Percentiles rank a stretch among this genome's conserved stretches.
These are phyloP conservation scores for Oenanthe oenanthe DNA, from an alignment of 2,113 vertebrate species.

Conservation along the genomic window DNA sequence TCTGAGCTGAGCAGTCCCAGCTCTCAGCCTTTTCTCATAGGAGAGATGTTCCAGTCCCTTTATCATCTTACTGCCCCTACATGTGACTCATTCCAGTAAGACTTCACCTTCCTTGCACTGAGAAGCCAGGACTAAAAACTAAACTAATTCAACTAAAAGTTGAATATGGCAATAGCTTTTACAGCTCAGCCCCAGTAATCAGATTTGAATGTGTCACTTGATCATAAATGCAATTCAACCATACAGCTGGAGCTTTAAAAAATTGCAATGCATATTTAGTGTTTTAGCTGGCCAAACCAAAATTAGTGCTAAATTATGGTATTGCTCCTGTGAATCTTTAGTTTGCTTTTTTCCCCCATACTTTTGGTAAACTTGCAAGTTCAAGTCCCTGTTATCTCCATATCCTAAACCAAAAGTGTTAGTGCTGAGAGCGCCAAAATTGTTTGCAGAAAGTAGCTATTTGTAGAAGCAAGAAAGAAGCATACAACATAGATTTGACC, in stretches of 20 bases:
- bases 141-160: background rate
- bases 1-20: background rate
- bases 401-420: background rate
- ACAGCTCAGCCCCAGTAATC: background rate
- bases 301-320: background rate
- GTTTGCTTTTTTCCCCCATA: background rate
- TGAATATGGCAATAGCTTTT: background rate
- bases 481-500: background rate
- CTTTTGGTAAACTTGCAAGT: background rate
- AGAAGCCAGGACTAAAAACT: background rate
- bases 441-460: background rate
- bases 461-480: background rate
- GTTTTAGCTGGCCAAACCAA: background rate
- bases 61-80: background rate
- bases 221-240: background rate
- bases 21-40: background rate
- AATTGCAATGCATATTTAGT: background rate
- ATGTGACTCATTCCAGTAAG: background rate
- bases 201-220: background rate
- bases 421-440: background rate
- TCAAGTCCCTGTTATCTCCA: background rate
- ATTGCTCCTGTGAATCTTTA: background rate
- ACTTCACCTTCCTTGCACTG: fast-evolving
- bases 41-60: background rate
- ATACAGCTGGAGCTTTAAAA: background rate